Conservation (phyloP, 2,113 vertebrate genomes). For the Ceratotherium simum region DNA sequence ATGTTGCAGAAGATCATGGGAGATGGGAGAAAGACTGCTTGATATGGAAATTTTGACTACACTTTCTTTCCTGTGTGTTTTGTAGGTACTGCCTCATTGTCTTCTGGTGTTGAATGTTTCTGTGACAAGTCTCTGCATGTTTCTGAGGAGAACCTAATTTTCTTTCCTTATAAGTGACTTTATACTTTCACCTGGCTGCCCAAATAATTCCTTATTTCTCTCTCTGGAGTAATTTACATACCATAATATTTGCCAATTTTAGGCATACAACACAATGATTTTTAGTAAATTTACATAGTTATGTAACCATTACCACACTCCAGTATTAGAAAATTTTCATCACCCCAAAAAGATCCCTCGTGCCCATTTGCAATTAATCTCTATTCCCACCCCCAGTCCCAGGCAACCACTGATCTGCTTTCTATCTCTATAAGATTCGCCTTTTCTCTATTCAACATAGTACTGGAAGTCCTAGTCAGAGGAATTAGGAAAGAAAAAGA, state of each 20-base stretch:
- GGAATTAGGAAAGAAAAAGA: no score
- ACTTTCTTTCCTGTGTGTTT: background rate
- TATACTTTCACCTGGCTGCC: background rate
- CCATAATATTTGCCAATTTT: background rate
- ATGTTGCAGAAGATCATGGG: background rate
- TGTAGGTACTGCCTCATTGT: background rate
- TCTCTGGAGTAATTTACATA: background rate
- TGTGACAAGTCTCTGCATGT: background rate
- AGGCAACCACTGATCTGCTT: background rate
- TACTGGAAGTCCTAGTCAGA: no score
- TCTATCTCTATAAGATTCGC: background rate
- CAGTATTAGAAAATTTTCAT: no score
- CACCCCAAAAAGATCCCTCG: no score
- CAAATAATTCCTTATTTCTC: slow-evolving; percentile 12
- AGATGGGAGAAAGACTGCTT: background rate
- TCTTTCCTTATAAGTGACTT: background rate
- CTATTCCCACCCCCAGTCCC: background rate
- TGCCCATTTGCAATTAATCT: background rate
- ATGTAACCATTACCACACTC: no score
- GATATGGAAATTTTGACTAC: background rate
- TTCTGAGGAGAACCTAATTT: background rate
- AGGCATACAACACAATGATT: background rate
- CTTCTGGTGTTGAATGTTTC: background rate
- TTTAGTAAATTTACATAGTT: background rate
- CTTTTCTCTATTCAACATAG: no score